Conservation (phyloP, 2,888 invertebrate species). For the Sinhomidia bicolor region DNA sequence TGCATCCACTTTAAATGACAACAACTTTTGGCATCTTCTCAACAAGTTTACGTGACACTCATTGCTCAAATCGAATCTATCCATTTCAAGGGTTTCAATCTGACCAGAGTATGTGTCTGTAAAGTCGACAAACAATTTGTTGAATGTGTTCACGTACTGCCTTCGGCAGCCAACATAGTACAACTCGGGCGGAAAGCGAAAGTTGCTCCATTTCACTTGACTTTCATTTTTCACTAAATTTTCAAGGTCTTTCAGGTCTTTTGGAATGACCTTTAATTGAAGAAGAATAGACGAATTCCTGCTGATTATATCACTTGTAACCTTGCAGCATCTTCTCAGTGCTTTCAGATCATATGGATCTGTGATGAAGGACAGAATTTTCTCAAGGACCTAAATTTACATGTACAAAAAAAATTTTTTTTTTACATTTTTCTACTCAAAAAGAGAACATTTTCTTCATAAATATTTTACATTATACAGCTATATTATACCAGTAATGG, state of each 20-base stretch:
- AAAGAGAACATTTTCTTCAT: background rate
- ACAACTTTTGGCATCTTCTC: constrained; percentile 13
- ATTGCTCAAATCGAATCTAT: constrained; percentile 43
- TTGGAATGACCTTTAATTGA: constrained; percentile 35
- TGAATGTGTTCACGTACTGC: constrained; percentile 48
- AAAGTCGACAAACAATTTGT: constrained; percentile 16
- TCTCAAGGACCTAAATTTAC: constrained; percentile 44
- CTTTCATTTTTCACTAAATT: constrained; percentile 25
- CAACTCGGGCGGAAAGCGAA: constrained; percentile 57
- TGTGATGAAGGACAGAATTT: background rate
- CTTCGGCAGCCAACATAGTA: constrained; percentile 47
- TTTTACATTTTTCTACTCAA: no score
- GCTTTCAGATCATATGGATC: constrained; percentile 54
- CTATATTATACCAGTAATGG: constrained; percentile 32
- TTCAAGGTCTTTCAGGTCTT: constrained; percentile 43
- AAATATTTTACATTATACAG: no score
- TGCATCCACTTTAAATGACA: constrained; percentile 47
- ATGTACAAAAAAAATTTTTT: background rate
- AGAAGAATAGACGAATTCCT: constrained; percentile 6
- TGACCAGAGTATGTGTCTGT: background rate
- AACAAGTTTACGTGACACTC: constrained; percentile 31
- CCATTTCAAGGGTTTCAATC: constrained; percentile 52
- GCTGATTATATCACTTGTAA: background rate
- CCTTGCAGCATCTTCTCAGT: constrained; percentile 6
- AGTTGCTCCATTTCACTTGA: constrained; percentile 51